phyloP scores from a whole-genome alignment of 2,113 vertebrate species.

The Tonatia bakeri region DNA sequence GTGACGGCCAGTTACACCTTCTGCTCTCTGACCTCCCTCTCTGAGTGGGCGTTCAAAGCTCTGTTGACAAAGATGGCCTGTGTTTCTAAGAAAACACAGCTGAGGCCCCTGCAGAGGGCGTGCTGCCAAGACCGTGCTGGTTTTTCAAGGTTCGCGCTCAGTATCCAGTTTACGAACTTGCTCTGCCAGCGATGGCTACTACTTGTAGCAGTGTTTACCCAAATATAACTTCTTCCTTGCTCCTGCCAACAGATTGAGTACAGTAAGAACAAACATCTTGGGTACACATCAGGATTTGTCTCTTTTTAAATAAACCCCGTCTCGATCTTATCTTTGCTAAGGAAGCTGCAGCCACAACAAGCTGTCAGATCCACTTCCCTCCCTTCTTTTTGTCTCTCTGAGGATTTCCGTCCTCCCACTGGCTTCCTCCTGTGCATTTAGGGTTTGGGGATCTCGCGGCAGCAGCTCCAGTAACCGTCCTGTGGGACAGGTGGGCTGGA shows the following conservation, averaged over 20 bases:
- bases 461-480: background rate
- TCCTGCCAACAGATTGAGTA: background rate
- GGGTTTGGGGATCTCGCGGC: background rate
- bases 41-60: background rate
- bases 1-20: background rate
- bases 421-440: background rate
- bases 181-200: background rate
- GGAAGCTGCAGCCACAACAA: background rate
- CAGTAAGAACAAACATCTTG: background rate
- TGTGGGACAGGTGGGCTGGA: rapidly evolving
- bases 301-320: constrained; percentile 18
- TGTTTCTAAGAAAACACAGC: background rate
- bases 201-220: background rate
- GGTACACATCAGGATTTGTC: background rate
- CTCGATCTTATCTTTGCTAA: background rate
- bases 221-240: background rate
- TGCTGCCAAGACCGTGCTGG: background rate
- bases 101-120: background rate
- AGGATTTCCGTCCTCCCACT: background rate
- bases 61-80: background rate
- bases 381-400: background rate
- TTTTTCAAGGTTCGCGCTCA: background rate
- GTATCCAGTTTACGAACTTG: background rate
- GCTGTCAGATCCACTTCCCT: background rate
- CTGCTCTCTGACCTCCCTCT: background rate